Evolutionary conservation across 2,888 invertebrate genomes (phyloP).

Genomic region (Apamea crenata): DNA sequence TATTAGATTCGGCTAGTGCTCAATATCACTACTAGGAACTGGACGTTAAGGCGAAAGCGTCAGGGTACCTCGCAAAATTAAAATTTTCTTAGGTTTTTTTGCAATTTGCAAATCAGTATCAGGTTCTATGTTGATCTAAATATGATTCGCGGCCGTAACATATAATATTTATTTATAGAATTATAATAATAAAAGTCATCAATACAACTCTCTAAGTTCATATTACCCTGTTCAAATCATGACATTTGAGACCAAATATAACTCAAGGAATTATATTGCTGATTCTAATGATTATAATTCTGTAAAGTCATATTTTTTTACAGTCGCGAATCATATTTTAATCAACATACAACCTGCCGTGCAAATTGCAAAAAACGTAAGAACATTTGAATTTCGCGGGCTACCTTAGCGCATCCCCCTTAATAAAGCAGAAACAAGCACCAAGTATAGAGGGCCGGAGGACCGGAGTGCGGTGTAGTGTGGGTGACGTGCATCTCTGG

Average conservation of each 20-base stretch:
- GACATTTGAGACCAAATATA: background rate
- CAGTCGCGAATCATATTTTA: background rate
- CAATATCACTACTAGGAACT: slow-evolving; percentile 42
- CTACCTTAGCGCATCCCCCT: background rate
- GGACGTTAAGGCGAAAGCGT: slow-evolving; percentile 30
- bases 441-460: slow-evolving; percentile 58
- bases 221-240: no score
- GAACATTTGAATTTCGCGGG: background rate
- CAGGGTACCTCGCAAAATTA: background rate
- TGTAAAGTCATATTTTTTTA: background rate
- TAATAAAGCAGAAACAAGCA: slow-evolving; percentile 67
- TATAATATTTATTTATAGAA: background rate
- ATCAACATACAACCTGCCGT: background rate
- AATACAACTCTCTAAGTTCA: background rate
- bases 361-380: background rate
- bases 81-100: background rate
- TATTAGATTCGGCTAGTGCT: slow-evolving; percentile 51
- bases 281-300: background rate
- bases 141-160: background rate
- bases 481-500: slow-evolving; percentile 76
- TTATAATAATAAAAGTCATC: background rate
- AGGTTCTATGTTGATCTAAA: background rate
- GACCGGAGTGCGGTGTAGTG: slow-evolving; percentile 73
- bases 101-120: background rate
- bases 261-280: background rate